Conservation (phyloP, 2,888 invertebrate genomes). For the Trissolcus brochymenae region DNA sequence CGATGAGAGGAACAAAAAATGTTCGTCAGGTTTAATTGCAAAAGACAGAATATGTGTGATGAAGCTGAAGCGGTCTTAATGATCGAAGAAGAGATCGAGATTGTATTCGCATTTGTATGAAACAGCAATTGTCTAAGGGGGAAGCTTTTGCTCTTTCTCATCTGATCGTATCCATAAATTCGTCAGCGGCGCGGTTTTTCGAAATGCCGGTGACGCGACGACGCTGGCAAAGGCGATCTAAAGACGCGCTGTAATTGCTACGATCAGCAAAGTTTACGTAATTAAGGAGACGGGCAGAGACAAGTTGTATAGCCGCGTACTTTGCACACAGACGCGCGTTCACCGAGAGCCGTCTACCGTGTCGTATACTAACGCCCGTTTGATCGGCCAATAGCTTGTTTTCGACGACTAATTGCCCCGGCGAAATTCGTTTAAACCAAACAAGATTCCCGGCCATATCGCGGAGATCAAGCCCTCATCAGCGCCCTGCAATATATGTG, state of each 20-base stretch:
- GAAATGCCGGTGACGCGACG: constrained; percentile 28
- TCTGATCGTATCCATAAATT: constrained; percentile 45
- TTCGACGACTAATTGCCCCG: constrained; percentile 64
- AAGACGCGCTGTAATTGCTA: constrained; percentile 49
- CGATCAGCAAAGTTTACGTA: constrained; percentile 50
- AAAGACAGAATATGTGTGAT: constrained; percentile 13
- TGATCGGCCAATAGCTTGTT: constrained; percentile 55
- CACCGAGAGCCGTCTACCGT: constrained; percentile 40
- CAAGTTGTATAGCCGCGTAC: constrained; percentile 35
- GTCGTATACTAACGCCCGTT: constrained; percentile 51
- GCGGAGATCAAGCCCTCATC: constrained; percentile 51
- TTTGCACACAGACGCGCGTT: constrained; percentile 41
- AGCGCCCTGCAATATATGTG: constrained; percentile 63
- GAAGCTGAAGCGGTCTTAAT: constrained; percentile 11
- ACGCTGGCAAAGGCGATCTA: constrained; percentile 21
- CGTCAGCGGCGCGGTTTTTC: constrained; percentile 42
- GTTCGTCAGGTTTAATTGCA: background rate
- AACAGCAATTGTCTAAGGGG: constrained; percentile 24
- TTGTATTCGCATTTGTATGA: constrained; percentile 37
- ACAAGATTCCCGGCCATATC: constrained; percentile 62
- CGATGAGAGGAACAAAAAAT: no score
- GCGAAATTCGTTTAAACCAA: constrained; percentile 66
- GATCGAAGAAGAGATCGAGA: constrained; percentile 12
- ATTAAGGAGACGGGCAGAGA: constrained; percentile 50
- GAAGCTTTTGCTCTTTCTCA: constrained; percentile 19